Conservation (phyloP, 2,797 vertebrate genomes). For the Zalophus californianus region DNA sequence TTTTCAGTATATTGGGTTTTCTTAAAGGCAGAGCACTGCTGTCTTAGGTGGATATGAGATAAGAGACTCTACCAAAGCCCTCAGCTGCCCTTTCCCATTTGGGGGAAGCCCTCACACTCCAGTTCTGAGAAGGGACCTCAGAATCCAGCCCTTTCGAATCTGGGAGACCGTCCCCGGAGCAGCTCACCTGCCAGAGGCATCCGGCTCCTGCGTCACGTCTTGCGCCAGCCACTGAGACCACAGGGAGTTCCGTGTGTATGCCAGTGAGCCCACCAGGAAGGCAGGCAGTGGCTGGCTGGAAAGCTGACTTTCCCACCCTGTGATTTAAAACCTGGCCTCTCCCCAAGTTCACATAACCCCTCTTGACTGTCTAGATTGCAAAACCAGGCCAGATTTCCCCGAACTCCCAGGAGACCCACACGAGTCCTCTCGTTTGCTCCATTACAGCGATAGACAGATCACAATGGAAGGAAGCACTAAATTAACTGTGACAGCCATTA, state of each 20-base stretch:
- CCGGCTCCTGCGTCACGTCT: not conserved
- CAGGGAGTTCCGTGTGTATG: not conserved
- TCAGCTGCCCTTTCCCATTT: slow-evolving; percentile 1
- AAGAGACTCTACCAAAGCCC: not conserved
- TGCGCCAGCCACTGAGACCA: not conserved
- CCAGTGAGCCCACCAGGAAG: slow-evolving; percentile 42
- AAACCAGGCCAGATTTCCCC: slow-evolving; percentile 79
- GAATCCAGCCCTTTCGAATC: not conserved
- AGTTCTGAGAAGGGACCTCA: slow-evolving; percentile 12
- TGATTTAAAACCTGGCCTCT: slow-evolving; percentile 71
- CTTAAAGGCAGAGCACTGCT: not conserved
- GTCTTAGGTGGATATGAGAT: not conserved
- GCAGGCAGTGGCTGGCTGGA: slow-evolving; percentile 2
- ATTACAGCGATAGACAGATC: slow-evolving; percentile 73
- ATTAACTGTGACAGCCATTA: slow-evolving; percentile 78
- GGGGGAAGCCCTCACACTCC: not conserved
- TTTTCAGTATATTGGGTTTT: slow-evolving; percentile 53
- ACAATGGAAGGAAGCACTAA: slow-evolving; percentile 75
- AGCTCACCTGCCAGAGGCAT: not conserved
- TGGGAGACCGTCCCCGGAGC: not conserved
- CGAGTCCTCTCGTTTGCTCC: slow-evolving; percentile 72
- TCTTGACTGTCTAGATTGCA: slow-evolving; percentile 67
- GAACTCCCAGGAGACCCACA: slow-evolving; percentile 67
- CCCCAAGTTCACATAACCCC: slow-evolving; percentile 65
- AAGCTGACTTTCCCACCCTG: slow-evolving; percentile 23